Base-by-base conservation (phyloP, 2,888 invertebrate species). In the Periphyllus acericola region DNA sequence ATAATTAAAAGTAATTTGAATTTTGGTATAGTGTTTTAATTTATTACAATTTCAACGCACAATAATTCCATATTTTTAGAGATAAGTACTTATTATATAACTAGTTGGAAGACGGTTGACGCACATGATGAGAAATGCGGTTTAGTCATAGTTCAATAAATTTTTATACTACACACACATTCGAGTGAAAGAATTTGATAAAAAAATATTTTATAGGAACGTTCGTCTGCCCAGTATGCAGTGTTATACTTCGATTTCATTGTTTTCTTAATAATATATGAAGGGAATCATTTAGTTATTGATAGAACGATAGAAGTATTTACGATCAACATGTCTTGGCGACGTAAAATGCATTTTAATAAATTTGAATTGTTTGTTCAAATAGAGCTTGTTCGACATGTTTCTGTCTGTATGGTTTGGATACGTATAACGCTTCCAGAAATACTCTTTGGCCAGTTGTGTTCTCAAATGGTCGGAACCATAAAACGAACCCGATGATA, bases 401-500 rank as follows among this genome's bases (percentile, higher is more conserved):
- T 81, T 81, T 87, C n/a, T 81, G 87, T 46, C 87, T 29, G 32
- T 87, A 87, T 40, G 74, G 74, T 74, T 87, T 87, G 1, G 87
- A 80, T 11, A 87, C 87, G 34, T 72, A 87, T 40, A 87, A 34
- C 29, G 87, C 87, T 74, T 87, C 87, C 8, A 87, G 46, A 17
- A 60, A 86, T 40, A 86, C 72, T 66, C 21, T 34, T 40, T 80
- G 87, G 9, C 80, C 60, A 1, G 74, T 81, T 21, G 60, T 46
- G n/a, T 80, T 81, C 9, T 74, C 80, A 9, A 34, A 46, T 9
- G 74, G 72, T 74, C 74, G 52, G 40, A 81, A 87, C 87, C 87
- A 87, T 3, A 87, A 60, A 19, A 87, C 87, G 8, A 87, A 87
- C 52, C 87, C 87, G 0, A 87, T 32, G n/a, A 87, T 87, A 34